Conservation (phyloP, 1,140 invertebrate species). For the Ctenoplectra terminalis region DNA sequence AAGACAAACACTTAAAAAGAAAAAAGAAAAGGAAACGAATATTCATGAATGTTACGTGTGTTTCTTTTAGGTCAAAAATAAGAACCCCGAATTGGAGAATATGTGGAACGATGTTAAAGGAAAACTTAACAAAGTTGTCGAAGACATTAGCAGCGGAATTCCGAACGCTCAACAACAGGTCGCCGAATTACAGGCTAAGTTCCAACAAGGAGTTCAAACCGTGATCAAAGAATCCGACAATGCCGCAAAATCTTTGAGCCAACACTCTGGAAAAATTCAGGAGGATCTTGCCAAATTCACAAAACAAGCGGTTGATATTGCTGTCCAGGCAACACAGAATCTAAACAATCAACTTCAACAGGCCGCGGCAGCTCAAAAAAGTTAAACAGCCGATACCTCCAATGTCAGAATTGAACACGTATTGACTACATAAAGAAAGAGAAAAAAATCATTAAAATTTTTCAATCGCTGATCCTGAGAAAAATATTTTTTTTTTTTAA, state of each 20-base stretch:
- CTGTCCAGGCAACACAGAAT: conserved; percentile 70
- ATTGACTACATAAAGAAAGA: not conserved
- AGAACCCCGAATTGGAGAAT: conserved; percentile 71
- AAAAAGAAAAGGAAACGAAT: not conserved
- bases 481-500: conserved; percentile 6
- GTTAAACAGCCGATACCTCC: not conserved
- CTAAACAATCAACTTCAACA: conserved; percentile 70
- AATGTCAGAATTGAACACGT: not conserved
- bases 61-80: conserved; percentile 68
- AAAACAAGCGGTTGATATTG: conserved; percentile 74
- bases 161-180: conserved; percentile 72
- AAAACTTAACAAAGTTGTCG: conserved; percentile 67
- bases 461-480: too few species aligned
- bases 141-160: conserved; percentile 67
- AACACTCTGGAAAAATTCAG: conserved; percentile 71
- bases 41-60: not conserved
- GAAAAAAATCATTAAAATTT: not conserved
- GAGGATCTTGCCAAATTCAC: conserved; percentile 75
- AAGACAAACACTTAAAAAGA: not conserved
- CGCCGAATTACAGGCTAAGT: conserved; percentile 65
- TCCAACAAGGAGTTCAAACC: conserved; percentile 69
- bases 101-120: conserved; percentile 67
- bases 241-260: conserved; percentile 62
- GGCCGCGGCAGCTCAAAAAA: conserved; percentile 28
- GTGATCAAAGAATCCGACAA: conserved; percentile 73